Evolutionary conservation across 30 jellyfish, hydroid and myxozoan species (phyloP).

Genomic region (Aurelia sp.): DNA sequence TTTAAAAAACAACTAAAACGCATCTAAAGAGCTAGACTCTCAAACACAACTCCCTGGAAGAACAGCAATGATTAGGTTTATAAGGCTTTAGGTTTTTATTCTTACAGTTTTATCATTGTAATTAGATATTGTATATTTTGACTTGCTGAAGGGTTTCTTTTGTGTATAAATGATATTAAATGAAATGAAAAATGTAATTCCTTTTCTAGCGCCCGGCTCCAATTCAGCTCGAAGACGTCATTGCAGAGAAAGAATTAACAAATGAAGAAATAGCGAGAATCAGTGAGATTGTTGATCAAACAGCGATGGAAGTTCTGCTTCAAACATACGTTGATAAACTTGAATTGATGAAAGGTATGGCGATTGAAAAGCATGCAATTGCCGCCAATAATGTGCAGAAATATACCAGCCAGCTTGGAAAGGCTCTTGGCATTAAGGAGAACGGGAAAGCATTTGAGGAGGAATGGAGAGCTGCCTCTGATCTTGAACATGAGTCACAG

Average conservation of each 20-base stretch:
- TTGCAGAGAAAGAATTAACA: conserved; percentile 3
- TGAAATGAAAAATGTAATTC: too few species aligned
- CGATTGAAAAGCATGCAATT: conserved; percentile 26
- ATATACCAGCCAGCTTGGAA: conserved; percentile 63
- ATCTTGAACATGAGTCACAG: conserved; percentile 75
- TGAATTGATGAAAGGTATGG: conserved; percentile 24
- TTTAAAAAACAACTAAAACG: too few species aligned
- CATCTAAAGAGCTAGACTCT: too few species aligned
- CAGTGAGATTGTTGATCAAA: conserved; percentile 31
- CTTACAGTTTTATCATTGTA: too few species aligned
- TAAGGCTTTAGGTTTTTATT: too few species aligned
- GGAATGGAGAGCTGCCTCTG: conserved; percentile 69
- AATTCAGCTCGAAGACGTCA: too few species aligned
- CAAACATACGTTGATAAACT: conserved; percentile 48
- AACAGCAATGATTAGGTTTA: too few species aligned
- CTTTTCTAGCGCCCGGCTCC: too few species aligned
- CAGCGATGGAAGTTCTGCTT: conserved; percentile 71
- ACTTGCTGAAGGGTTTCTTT: too few species aligned
- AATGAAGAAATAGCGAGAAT: conserved; percentile 7
- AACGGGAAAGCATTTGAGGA: conserved; percentile 45
- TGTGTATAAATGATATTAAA: too few species aligned
- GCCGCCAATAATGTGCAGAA: conserved; percentile 68
- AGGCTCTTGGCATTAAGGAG: conserved; percentile 40
- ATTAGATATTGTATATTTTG: too few species aligned
- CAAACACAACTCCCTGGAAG: too few species aligned